A percentile compares a stretch with the other conserved stretches of the same genome.
Conservation (phyloP, 1,140 invertebrate genomes). For the Calosoma granatense region DNA sequence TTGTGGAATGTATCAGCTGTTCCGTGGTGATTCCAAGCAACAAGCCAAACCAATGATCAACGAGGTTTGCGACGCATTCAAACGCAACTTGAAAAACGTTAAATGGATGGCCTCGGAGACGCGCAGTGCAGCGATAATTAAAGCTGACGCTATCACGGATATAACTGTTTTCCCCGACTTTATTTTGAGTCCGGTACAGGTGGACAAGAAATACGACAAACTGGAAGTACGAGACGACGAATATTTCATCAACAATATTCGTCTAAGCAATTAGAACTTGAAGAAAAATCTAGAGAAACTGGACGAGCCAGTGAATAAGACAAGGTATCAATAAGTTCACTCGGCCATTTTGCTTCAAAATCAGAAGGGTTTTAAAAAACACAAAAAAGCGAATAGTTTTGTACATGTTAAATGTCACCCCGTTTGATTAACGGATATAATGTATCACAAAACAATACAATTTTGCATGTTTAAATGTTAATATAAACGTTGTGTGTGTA, state of each 20-base stretch:
- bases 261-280: conserved; percentile 67
- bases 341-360: too few species aligned
- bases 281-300: conserved; percentile 77
- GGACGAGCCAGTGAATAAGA: conserved; percentile 79
- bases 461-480: too few species aligned
- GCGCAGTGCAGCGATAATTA: conserved; percentile 65
- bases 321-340: conserved; percentile 34
- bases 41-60: conserved; percentile 85
- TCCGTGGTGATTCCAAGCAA: conserved; percentile 68
- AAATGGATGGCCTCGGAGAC: conserved; percentile 91
- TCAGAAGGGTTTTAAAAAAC: too few species aligned
- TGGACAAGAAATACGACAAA: conserved; percentile 75
- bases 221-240: conserved; percentile 64
- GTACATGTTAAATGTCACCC: too few species aligned
- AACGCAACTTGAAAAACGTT: conserved; percentile 67
- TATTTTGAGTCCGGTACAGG: conserved; percentile 60
- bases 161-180: conserved; percentile 88
- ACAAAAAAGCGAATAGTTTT: too few species aligned
- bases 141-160: conserved; percentile 82
- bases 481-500: too few species aligned
- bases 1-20: conserved; percentile 41
- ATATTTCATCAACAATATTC: conserved; percentile 87
- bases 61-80: conserved; percentile 76
- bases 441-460: too few species aligned
- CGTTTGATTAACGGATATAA: too few species aligned